A percentile compares a stretch with the other conserved stretches of the same genome.
These are phyloP conservation scores for Miltochrista miniata DNA, from an alignment of 2,888 invertebrate species.

Conservation along the genomic window DNA sequence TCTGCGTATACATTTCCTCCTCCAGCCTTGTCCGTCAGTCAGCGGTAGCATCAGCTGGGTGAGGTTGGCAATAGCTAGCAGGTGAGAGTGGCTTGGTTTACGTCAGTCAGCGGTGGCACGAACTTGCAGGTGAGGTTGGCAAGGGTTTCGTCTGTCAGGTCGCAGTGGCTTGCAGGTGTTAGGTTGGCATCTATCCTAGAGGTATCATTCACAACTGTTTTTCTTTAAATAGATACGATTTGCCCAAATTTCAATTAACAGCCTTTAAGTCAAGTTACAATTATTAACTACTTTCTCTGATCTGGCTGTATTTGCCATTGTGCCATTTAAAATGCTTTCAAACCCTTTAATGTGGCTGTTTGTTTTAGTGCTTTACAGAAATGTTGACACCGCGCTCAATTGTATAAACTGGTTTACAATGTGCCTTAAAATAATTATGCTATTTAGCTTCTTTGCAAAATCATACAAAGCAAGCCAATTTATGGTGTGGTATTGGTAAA, in stretches of 20 bases:
- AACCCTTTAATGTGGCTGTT: conserved; percentile 28
- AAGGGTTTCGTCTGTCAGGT: too few species aligned
- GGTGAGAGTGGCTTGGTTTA: too few species aligned
- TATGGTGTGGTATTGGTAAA: conserved; percentile 34
- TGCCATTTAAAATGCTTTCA: conserved; percentile 17
- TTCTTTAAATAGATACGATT: too few species aligned
- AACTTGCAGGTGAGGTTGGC: too few species aligned
- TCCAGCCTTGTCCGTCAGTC: too few species aligned
- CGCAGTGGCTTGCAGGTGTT: too few species aligned
- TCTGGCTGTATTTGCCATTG: not conserved
- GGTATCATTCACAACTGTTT: not conserved
- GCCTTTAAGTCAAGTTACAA: not conserved
- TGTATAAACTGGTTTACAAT: conserved; percentile 30
- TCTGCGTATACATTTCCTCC: too few species aligned
- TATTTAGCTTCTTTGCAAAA: not conserved
- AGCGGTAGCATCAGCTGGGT: too few species aligned
- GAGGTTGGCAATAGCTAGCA: too few species aligned
- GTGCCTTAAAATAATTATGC: conserved; percentile 16
- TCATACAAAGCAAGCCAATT: conserved; percentile 1
- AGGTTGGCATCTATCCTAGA: too few species aligned
- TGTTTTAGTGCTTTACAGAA: conserved; percentile 23
- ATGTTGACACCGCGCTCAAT: conserved; percentile 3
- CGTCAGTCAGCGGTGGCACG: too few species aligned
- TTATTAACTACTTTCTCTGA: not conserved
- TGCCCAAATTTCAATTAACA: too few species aligned